A percentile compares a stretch with the other conserved stretches of the same genome.
These are phyloP conservation scores for Catharus fuscescens DNA, from an alignment of 2,113 vertebrate species.

Conservation along the genomic window DNA sequence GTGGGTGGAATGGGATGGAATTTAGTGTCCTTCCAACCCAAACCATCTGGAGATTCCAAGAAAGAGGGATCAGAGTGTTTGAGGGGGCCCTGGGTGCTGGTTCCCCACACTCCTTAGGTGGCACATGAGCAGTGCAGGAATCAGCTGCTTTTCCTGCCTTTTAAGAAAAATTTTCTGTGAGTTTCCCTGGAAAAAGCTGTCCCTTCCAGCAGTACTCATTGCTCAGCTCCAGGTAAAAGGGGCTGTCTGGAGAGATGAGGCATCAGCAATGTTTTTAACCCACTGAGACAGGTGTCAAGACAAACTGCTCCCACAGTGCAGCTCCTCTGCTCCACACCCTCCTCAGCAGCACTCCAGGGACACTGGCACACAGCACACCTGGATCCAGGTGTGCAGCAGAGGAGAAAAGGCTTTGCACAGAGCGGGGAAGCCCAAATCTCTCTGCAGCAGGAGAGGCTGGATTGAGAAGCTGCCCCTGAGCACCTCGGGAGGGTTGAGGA, in stretches of 20 bases:
- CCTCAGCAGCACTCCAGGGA: neutral
- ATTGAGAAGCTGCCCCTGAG: neutral
- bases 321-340: neutral
- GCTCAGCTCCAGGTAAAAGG: neutral
- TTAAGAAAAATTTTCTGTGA: neutral
- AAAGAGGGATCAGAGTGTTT: neutral
- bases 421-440: neutral
- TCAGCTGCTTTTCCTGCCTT: neutral
- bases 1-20: neutral
- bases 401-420: neutral
- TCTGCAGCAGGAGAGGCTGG: neutral
- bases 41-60: neutral
- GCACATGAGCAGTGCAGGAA: neutral
- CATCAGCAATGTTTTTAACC: neutral
- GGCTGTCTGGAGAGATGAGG: neutral
- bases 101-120: neutral
- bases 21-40: neutral
- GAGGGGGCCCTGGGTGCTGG: neutral
- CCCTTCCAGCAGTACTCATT: neutral
- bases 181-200: conserved; percentile 2
- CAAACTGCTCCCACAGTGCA: neutral
- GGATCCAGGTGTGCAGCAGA: neutral
- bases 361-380: neutral
- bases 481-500: neutral
- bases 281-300: neutral